Percentiles rank a stretch among this genome's conserved stretches.
These are phyloP conservation scores for Engystomops pustulosus DNA, from an alignment of 2,113 vertebrate species.

Conservation along the genomic window DNA sequence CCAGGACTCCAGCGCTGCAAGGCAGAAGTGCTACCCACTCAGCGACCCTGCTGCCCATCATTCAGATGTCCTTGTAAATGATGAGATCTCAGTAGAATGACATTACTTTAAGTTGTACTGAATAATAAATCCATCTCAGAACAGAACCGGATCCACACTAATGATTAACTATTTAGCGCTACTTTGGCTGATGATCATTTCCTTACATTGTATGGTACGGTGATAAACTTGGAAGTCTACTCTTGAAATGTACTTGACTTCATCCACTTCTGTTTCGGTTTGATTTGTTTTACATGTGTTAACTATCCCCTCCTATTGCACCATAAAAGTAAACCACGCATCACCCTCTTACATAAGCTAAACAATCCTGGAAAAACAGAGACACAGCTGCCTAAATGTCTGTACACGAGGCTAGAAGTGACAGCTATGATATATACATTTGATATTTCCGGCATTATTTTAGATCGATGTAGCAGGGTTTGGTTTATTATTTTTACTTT, in stretches of 20 bases:
- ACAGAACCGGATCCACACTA: too few relatives aligned
- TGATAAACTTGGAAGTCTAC: background rate
- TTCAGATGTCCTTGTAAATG: too few relatives aligned
- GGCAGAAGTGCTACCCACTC: too few relatives aligned
- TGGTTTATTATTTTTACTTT: background rate
- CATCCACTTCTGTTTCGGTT: background rate
- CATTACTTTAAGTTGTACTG: background rate
- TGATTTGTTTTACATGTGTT: conserved; percentile 45
- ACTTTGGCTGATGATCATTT: background rate
- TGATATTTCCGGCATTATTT: background rate
- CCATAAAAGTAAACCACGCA: conserved; percentile 21
- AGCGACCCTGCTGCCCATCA: too few relatives aligned
- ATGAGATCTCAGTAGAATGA: too few relatives aligned
- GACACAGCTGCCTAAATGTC: background rate
- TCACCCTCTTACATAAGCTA: background rate
- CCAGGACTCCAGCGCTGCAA: too few relatives aligned
- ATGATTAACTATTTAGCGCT: background rate
- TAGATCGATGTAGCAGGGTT: background rate
- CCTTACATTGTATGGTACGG: background rate
- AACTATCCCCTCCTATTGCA: background rate
- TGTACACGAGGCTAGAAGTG: too few relatives aligned
- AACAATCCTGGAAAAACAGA: background rate
- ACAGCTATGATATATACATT: background rate
- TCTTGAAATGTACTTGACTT: conserved; percentile 28
- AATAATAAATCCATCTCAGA: background rate